Evolutionary conservation across 2,113 vertebrate genomes (phyloP).

Genomic region (Hippocampus guttulatus): DNA sequence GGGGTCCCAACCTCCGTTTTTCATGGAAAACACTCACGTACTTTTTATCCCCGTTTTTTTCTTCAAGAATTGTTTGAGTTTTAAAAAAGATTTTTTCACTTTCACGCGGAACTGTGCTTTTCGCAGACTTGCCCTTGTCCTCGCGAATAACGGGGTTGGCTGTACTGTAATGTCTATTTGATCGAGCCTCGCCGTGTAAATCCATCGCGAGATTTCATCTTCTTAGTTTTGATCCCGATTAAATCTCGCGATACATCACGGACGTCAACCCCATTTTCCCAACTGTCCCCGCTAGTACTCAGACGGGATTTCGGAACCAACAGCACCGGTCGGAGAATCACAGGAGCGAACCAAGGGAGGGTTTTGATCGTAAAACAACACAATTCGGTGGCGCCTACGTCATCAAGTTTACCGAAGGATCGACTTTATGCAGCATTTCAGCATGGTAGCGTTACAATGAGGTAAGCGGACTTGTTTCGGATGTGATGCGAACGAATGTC

Average conservation of each 20-base stretch:
- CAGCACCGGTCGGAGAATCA: conserved; percentile 18
- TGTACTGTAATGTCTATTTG: not conserved
- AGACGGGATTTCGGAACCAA: conserved; percentile 46
- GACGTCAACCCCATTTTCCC: conserved; percentile 67
- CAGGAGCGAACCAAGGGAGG: conserved; percentile 24
- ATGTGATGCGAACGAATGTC: conserved; percentile 52
- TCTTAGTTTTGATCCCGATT: rapidly evolving
- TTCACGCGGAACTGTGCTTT: too few relatives aligned
- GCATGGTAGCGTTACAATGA: conserved; percentile 58
- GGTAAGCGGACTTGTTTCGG: conserved; percentile 41
- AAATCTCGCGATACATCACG: conserved; percentile 50
- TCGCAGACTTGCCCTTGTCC: not conserved
- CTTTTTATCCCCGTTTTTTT: too few relatives aligned
- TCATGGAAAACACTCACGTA: too few relatives aligned
- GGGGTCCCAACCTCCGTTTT: too few relatives aligned
- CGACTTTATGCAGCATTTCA: conserved; percentile 11
- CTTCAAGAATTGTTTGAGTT: too few relatives aligned
- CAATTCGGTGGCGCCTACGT: not conserved
- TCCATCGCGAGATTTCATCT: conserved; percentile 21
- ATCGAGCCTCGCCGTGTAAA: not conserved
- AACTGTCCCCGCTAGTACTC: conserved; percentile 47
- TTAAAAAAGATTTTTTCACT: too few relatives aligned
- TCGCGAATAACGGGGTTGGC: not conserved
- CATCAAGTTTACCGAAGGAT: conserved; percentile 10
- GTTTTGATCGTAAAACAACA: conserved; percentile 28